Conservation (phyloP, 2,888 invertebrate genomes). For the Charanyca ferruginea region DNA sequence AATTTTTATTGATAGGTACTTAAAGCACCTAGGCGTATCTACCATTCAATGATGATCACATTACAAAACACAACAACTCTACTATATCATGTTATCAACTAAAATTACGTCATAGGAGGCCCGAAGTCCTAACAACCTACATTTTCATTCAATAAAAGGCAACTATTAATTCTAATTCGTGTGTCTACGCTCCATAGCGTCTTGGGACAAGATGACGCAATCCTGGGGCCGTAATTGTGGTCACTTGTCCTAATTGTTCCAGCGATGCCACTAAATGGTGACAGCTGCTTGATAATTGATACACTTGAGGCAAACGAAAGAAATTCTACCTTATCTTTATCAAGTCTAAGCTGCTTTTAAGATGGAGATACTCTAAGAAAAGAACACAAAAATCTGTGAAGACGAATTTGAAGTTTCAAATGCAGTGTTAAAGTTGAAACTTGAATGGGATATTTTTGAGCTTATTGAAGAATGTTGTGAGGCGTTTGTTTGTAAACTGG, state of each 20-base stretch:
- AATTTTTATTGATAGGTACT: neutral
- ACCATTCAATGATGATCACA: slow-evolving; percentile 6
- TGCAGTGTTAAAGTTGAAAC: slow-evolving; percentile 63
- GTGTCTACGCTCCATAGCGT: slow-evolving; percentile 69
- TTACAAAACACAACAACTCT: slow-evolving; percentile 16
- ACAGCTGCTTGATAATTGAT: slow-evolving; percentile 88
- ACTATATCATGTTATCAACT: slow-evolving; percentile 28
- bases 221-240: slow-evolving; percentile 80
- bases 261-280: slow-evolving; percentile 78
- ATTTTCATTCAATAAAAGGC: slow-evolving; percentile 75
- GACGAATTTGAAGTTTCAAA: slow-evolving; percentile 43
- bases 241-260: slow-evolving; percentile 88
- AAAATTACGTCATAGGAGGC: slow-evolving; percentile 62
- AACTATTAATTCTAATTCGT: slow-evolving; percentile 86
- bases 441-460: slow-evolving; percentile 57
- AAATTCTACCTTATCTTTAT: slow-evolving; percentile 45
- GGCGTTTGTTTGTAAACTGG: slow-evolving; percentile 72
- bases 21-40: neutral
- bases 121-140: slow-evolving; percentile 71
- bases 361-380: slow-evolving; percentile 13
- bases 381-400: slow-evolving; percentile 45
- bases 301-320: slow-evolving; percentile 67
- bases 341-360: slow-evolving; percentile 1
- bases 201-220: slow-evolving; percentile 83
- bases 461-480: slow-evolving; percentile 69